A percentile compares a stretch with the other conserved stretches of the same genome.
Evolutionary conservation across 2,797 vertebrate species (phyloP).

Genomic region (Channa striata): DNA sequence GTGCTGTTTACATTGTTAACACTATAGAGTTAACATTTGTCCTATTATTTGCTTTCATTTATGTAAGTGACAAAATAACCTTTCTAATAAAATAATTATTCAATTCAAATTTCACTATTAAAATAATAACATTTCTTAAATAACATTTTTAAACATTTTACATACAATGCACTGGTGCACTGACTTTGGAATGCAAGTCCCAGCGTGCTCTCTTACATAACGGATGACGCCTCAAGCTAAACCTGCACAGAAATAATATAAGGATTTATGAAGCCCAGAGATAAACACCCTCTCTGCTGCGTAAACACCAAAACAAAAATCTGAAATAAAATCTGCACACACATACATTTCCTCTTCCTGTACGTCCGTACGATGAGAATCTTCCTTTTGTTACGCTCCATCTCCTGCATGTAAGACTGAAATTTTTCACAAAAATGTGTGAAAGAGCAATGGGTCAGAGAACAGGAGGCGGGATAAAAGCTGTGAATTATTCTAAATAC

Average conservation of each 20-base stretch:
- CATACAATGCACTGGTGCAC: background rate
- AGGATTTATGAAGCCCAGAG: constrained; percentile 6
- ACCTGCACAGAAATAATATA: background rate
- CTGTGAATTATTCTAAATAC: constrained; percentile 42
- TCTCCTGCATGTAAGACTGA: constrained; percentile 13
- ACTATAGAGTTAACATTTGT: no score
- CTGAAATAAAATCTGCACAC: constrained; percentile 36
- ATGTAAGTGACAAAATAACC: no score
- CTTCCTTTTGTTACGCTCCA: constrained; percentile 1
- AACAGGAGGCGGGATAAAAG: constrained; percentile 13
- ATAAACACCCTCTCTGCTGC: constrained; percentile 20
- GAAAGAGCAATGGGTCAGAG: constrained; percentile 19
- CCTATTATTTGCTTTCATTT: no score
- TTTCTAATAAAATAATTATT: no score
- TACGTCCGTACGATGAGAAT: constrained; percentile 2
- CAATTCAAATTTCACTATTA: no score
- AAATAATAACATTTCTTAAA: no score
- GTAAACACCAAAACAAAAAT: constrained; percentile 29
- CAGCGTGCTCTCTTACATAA: background rate
- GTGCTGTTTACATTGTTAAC: no score
- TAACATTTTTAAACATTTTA: no score
- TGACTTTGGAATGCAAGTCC: background rate
- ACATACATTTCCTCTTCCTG: constrained; percentile 45
- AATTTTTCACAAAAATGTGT: constrained; percentile 28
- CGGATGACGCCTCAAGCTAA: background rate